A percentile compares a stretch with the other conserved stretches of the same genome.
Evolutionary conservation across 92 coral and sea anemone genomes (phyloP).

Genomic region (Siderastrea siderea): DNA sequence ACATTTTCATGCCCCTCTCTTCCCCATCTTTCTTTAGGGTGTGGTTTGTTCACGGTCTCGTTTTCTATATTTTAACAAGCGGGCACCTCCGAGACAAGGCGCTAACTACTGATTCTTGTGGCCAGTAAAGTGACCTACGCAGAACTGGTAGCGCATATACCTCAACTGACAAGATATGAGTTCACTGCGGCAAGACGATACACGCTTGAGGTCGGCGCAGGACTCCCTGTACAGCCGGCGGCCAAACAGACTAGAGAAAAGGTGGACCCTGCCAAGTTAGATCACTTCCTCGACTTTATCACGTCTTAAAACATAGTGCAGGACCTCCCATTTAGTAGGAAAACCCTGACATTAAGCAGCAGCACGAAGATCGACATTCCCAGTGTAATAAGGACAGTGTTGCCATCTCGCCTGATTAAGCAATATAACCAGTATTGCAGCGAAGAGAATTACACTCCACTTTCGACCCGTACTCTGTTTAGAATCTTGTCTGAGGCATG

Average conservation of each 20-base stretch:
- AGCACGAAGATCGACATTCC: conserved; percentile 54
- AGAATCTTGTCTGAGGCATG: too few relatives aligned
- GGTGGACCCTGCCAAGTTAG: conserved; percentile 44
- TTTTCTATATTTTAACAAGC: too few relatives aligned
- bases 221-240: conserved; percentile 29
- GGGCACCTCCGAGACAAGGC: conserved; percentile 40
- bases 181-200: conserved; percentile 60
- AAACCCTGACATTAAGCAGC: conserved; percentile 37
- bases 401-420: too few relatives aligned
- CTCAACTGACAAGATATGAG: conserved; percentile 55
- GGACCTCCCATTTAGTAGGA: conserved; percentile 68
- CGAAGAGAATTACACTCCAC: too few relatives aligned
- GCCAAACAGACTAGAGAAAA: conserved; percentile 43
- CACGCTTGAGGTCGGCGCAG: conserved; percentile 52
- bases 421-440: too few relatives aligned
- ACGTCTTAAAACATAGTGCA: conserved; percentile 51
- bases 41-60: too few relatives aligned
- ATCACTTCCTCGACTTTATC: conserved; percentile 67
- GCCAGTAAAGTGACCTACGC: conserved; percentile 57
- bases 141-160: conserved; percentile 30
- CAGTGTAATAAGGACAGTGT: conserved; percentile 56
- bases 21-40: too few relatives aligned
- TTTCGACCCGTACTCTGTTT: too few relatives aligned
- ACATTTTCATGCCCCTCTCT: too few relatives aligned
- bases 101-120: conserved; percentile 47